Evolutionary conservation across 2,797 vertebrate species (phyloP), one percentile per base, ranked within the genome.

Genomic region (Hemibagrus guttatus): DNA sequence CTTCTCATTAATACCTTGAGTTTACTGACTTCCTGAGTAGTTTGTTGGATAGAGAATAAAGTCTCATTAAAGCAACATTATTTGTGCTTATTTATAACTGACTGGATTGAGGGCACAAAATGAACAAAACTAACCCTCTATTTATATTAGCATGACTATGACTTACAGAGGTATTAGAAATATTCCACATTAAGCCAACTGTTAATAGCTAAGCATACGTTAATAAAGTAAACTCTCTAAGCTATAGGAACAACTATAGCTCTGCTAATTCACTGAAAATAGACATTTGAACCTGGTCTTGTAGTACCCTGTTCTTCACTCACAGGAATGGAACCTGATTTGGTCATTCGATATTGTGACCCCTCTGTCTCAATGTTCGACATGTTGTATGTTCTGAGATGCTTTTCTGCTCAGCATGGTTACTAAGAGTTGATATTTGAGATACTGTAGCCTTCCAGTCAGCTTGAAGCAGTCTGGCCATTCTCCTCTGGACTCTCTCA

Each of bases 1-100:
- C 19, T 23, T 82, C 46, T 82, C 52, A 58, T 83, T 69, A 83
- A 28, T 56, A 59, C 23, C 54, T 59, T 69, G 46, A 83, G 11
- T 69, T 35, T 84, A 35, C 19, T 58, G 81, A 83, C 64, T 54
- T 56, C 13, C 11, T 39, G 31, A 56, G 52, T 52, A 71, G 71
- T 19, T 39, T 56, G 17, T 28, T 68, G n/a, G 8, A 23, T 64
- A 28, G 54, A 39, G 35, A 81, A 81, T 26, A 80, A 80, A 8
- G 14, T 11, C 19, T 56, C 28, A 56, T 16, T 58, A 8, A 63
- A 81, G 56, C 31, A 59, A 61, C 31, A 39, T 12, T 58, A n/a
- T 78, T 79, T 39, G 54, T 35, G 54, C 76, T 79, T 59, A 39
- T 39, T 61, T 61, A 63, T 63, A 80, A 39, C 17, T 61, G 61